Percentiles rank a stretch among this genome's conserved stretches.
These are phyloP conservation scores for Regulus satrapa DNA, from an alignment of 2,113 vertebrate species.

Conservation along the genomic window DNA sequence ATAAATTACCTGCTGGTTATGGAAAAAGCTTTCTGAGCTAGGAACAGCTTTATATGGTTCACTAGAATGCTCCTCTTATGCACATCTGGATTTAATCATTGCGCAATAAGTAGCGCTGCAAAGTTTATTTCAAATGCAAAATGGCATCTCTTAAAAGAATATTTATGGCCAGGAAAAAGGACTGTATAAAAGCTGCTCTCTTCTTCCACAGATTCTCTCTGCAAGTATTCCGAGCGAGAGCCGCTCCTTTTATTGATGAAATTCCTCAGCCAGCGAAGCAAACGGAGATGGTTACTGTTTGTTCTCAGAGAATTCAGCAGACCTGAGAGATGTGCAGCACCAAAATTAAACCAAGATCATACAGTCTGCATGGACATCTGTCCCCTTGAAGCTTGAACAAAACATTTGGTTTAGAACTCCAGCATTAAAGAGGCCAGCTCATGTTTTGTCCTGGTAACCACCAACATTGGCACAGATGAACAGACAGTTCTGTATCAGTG, in stretches of 20 bases:
- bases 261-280: not conserved
- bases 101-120: constrained; percentile 38
- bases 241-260: not conserved
- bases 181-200: not conserved
- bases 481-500: not conserved
- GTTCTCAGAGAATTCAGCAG: not conserved
- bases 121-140: constrained; percentile 60
- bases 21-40: constrained; percentile 55
- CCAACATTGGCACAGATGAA: accelerated
- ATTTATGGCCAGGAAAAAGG: constrained; percentile 37
- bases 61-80: constrained; percentile 7
- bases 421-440: not conserved
- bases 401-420: not conserved
- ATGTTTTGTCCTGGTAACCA: not conserved
- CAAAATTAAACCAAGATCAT: too few species aligned
- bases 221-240: not conserved
- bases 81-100: constrained; percentile 56
- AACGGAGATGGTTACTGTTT: too few species aligned
- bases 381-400: not conserved
- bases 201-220: not conserved
- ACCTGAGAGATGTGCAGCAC: not conserved
- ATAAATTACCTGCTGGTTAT: constrained; percentile 49
- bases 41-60: constrained; percentile 39
- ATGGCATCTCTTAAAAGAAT: constrained; percentile 47
- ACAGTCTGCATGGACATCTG: not conserved